phyloP scores from a whole-genome alignment of 2,888 invertebrate species.

The Muschampia plurimacula region DNA sequence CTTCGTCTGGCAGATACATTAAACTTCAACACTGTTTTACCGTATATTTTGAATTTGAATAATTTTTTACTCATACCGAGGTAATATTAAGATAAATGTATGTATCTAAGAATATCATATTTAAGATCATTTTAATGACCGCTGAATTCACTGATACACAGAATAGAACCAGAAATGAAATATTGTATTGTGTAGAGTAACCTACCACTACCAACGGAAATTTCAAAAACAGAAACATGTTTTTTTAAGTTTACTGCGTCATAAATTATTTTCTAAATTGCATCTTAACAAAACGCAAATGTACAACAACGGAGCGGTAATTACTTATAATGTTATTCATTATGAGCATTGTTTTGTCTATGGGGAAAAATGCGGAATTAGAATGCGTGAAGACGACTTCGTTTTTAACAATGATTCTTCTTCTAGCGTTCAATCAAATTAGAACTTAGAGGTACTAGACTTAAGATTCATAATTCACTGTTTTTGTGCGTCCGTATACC shows the following conservation, averaged over 20 bases:
- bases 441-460: slow-evolving; percentile 20
- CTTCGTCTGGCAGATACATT: too few species aligned
- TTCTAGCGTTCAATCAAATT: slow-evolving; percentile 14
- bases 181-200: slow-evolving; percentile 24
- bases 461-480: slow-evolving; percentile 26
- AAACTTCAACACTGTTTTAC: too few species aligned
- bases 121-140: slow-evolving; percentile 31
- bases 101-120: slow-evolving; percentile 24
- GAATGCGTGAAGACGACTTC: slow-evolving; percentile 64
- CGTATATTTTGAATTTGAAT: slow-evolving; percentile 6
- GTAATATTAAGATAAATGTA: slow-evolving; percentile 13
- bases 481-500: slow-evolving; percentile 55
- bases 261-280: slow-evolving; percentile 55
- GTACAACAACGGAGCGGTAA: slow-evolving; percentile 59
- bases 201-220: slow-evolving; percentile 1
- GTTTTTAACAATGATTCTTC: slow-evolving; percentile 37
- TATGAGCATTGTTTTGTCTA: slow-evolving; percentile 67
- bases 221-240: slow-evolving; percentile 28
- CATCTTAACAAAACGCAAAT: slow-evolving; percentile 62
- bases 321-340: slow-evolving; percentile 64
- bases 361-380: slow-evolving; percentile 67
- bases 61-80: slow-evolving; percentile 14
- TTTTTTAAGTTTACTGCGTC: slow-evolving; percentile 47
- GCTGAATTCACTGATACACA: slow-evolving; percentile 25
- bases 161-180: slow-evolving; percentile 19